Percentiles rank a stretch among this genome's conserved stretches.
phyloP scores from a whole-genome alignment of 2,113 vertebrate species.

The Condylura cristata region DNA sequence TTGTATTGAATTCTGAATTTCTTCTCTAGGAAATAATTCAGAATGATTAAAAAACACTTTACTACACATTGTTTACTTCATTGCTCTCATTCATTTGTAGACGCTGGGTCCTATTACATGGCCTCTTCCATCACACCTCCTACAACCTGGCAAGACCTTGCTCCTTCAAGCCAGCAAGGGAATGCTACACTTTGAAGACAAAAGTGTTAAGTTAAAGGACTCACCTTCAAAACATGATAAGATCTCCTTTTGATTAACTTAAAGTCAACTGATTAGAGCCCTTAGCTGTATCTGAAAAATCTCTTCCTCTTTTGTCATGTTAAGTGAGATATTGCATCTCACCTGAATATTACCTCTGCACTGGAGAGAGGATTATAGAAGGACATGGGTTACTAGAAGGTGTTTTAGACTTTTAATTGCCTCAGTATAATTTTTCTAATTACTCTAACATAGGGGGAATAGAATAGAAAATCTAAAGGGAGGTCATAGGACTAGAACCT shows the following conservation, averaged over 20 bases:
- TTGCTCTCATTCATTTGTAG: not conserved
- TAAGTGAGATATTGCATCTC: not conserved
- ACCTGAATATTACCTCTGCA: not conserved
- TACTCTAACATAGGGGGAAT: not conserved
- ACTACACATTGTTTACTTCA: not conserved
- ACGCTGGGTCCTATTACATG: not conserved
- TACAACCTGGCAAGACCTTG: not conserved
- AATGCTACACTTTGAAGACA: not conserved
- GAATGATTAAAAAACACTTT: not conserved
- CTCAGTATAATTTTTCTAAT: not conserved
- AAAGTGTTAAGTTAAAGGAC: not conserved
- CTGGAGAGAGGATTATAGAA: not conserved
- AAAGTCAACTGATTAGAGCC: not conserved
- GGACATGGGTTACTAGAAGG: not conserved
- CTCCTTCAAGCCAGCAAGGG: not conserved
- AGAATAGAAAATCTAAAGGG: too few species aligned
- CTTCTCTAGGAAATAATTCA: not conserved
- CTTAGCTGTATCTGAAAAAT: not conserved
- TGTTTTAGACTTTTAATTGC: not conserved
- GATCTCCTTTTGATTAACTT: not conserved
- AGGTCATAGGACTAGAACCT: too few species aligned
- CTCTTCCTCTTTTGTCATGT: not conserved
- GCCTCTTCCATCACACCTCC: not conserved
- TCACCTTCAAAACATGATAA: not conserved
- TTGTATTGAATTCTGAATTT: not conserved